Conservation (phyloP, 2,888 invertebrate genomes). For the Nudaria mundana region DNA sequence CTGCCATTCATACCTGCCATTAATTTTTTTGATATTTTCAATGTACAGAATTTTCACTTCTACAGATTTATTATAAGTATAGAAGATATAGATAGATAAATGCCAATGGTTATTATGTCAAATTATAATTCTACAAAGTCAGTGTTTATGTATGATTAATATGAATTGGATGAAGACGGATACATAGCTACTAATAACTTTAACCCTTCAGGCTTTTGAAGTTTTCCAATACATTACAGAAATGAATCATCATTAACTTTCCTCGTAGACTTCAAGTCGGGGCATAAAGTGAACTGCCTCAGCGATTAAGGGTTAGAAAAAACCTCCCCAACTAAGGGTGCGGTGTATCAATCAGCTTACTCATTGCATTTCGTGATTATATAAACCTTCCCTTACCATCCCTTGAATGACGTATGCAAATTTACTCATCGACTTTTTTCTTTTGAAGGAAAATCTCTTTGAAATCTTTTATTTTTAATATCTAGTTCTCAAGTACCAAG, state of each 20-base stretch:
- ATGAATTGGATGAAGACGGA: no score
- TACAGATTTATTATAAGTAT: no score
- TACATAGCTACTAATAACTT: no score
- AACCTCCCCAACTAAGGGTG: slow-evolving; percentile 27
- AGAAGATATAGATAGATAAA: no score
- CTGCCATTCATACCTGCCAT: no score
- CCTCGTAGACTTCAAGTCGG: slow-evolving; percentile 10
- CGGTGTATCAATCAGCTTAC: slow-evolving; percentile 34
- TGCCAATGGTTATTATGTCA: no score
- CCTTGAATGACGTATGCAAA: slow-evolving; percentile 37
- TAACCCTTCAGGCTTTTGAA: no score
- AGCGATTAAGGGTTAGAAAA: slow-evolving; percentile 24
- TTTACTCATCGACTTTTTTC: slow-evolving; percentile 23
- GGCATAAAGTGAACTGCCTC: slow-evolving; percentile 21
- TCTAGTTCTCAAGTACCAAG: slow-evolving; percentile 1
- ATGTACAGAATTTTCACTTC: no score
- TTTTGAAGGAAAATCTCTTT: slow-evolving; percentile 25
- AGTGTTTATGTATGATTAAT: no score
- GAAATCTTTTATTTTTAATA: slow-evolving; percentile 5
- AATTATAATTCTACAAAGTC: no score
- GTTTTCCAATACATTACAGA: slow-evolving; percentile 5
- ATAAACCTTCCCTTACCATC: slow-evolving; percentile 26
- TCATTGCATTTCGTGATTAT: slow-evolving; percentile 31
- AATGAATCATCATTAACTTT: slow-evolving; percentile 23
- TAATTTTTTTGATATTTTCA: no score